These are phyloP conservation scores for Bombyx huttoni DNA, from an alignment of 2,888 invertebrate species.

Conservation along the genomic window DNA sequence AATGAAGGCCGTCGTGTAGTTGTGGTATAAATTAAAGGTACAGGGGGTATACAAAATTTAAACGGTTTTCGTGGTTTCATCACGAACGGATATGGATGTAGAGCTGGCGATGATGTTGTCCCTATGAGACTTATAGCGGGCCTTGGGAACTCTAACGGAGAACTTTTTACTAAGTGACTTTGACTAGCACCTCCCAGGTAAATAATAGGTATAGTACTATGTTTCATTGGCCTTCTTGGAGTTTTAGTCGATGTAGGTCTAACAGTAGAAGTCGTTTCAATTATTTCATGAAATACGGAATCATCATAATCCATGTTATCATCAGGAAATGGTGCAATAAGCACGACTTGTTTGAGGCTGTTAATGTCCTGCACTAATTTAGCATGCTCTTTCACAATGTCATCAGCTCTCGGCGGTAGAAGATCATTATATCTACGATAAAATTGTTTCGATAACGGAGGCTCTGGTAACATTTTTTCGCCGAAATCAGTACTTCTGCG, in stretches of 20 bases:
- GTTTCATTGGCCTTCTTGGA: conserved; percentile 20
- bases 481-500: conserved; percentile 9
- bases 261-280: conserved; percentile 37
- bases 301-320: conserved; percentile 54
- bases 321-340: conserved; percentile 38
- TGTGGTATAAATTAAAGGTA: conserved; percentile 23
- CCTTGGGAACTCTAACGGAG: conserved; percentile 32
- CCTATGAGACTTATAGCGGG: conserved; percentile 46
- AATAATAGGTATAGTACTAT: conserved; percentile 38
- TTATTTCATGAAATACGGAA: conserved; percentile 50
- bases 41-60: conserved; percentile 43
- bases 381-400: conserved; percentile 55
- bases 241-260: conserved; percentile 4
- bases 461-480: conserved; percentile 4
- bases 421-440: conserved; percentile 9
- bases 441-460: conserved; percentile 2
- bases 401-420: conserved; percentile 26
- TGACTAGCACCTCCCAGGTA: conserved; percentile 47
- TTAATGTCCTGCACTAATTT: conserved; percentile 63
- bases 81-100: conserved; percentile 57
- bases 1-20: conserved; percentile 37
- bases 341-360: conserved; percentile 45
- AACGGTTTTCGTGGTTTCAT: conserved; percentile 36
- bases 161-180: conserved; percentile 34
- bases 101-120: conserved; percentile 43